Evolutionary conservation across 1,140 invertebrate species (phyloP), one percentile per base, ranked within the genome.

Genomic region (Cotesia glomerata): DNA sequence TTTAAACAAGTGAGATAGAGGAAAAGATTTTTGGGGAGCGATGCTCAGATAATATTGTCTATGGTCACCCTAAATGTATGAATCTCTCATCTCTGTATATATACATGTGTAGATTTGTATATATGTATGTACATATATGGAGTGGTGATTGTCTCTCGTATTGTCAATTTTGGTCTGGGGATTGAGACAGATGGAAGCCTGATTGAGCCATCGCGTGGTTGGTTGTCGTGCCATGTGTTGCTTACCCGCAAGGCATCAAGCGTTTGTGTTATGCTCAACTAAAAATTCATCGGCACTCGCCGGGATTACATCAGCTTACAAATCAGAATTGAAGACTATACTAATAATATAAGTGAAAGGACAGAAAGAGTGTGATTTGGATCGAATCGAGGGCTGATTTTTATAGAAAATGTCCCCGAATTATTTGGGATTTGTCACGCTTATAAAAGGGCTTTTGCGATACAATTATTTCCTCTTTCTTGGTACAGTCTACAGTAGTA

Each of bases 41-140:
- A 54, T 49, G 71, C 76, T 82, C 71, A 79, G 80, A 84, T 82
- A 85, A 85, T 82, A 84, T 85, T 84, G 80, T 83, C 79, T 71
- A 76, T 79, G 69, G 69, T 18, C 58, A 68, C 77, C 75, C 75
- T 45, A 45, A 45, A 45, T 45, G 39, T 11, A 45, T 45, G 5
- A 45, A 45, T 26, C 26, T 26, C 26, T 26, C 26, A 26, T 26
- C 26, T 26, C 26, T 45, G 39, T 45, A 45, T 45, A 45, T 45
- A 45, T 73, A 58, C n/a, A n/a, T n/a, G n/a, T n/a, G n/a, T n/a
- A n/a, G n/a, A n/a, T n/a, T n/a, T n/a, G n/a, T n/a, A n/a, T n/a
- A n/a, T n/a, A n/a, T n/a, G n/a, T n/a, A n/a, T n/a, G n/a, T n/a
- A n/a, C 5, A 9, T 26, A 32, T 16, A 26, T 51, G 65, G 45